Conservation (phyloP, 2,113 vertebrate genomes). For the Clinocottus analis region DNA sequence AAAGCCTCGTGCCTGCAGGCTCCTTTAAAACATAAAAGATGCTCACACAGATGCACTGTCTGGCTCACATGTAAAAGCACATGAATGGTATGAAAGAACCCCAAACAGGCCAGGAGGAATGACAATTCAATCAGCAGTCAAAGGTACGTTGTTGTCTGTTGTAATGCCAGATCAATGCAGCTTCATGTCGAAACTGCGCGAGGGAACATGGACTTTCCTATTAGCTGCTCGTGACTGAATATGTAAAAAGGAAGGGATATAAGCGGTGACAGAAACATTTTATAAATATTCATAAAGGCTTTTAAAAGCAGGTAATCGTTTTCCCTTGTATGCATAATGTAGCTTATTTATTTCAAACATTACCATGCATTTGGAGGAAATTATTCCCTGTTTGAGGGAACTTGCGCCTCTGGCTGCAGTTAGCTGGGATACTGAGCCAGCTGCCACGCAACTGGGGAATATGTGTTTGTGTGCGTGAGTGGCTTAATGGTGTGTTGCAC, state of each 20-base stretch:
- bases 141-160: constrained; percentile 28
- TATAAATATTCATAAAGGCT: constrained; percentile 83
- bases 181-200: constrained; percentile 31
- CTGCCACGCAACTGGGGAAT: constrained; percentile 32
- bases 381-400: constrained; percentile 59
- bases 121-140: constrained; percentile 55
- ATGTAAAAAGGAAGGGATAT: constrained; percentile 65
- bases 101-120: constrained; percentile 12
- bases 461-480: background rate
- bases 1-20: constrained; percentile 50
- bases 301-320: constrained; percentile 82
- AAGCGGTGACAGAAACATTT: constrained; percentile 66
- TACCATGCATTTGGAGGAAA: constrained; percentile 68
- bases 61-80: constrained; percentile 20
- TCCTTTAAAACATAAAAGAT: constrained; percentile 55
- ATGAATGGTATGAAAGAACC: constrained; percentile 37
- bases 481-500: constrained; percentile 6
- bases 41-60: constrained; percentile 33
- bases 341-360: constrained; percentile 78
- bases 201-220: constrained; percentile 53
- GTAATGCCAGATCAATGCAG: constrained; percentile 23
- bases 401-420: constrained; percentile 57
- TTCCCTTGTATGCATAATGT: constrained; percentile 79
- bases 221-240: constrained; percentile 53
- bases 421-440: constrained; percentile 51